Conservation (phyloP, 2,888 invertebrate genomes). For the Drosophila anomelani region DNA sequence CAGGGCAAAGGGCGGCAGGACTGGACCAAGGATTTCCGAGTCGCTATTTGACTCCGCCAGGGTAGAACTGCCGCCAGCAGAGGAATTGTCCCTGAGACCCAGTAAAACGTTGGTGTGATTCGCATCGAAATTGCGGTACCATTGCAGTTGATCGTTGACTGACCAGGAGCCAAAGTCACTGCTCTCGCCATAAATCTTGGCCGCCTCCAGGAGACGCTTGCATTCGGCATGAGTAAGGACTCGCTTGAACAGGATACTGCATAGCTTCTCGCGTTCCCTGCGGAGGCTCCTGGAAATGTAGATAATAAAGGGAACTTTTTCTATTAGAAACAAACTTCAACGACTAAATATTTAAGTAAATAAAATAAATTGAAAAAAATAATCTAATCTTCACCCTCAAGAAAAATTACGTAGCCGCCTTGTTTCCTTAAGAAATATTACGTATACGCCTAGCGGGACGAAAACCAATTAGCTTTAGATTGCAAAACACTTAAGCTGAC, state of each 20-base stretch:
- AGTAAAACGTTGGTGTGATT: constrained; percentile 67
- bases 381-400: neutral
- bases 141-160: constrained; percentile 75
- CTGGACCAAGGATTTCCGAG: constrained; percentile 85
- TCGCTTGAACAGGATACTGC: constrained; percentile 88
- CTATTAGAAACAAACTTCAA: neutral
- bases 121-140: constrained; percentile 76
- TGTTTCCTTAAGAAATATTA: neutral
- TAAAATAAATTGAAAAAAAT: neutral
- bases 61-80: constrained; percentile 35
- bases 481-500: neutral
- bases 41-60: constrained; percentile 46
- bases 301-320: neutral
- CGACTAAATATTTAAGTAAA: neutral
- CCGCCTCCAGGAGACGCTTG: constrained; percentile 86
- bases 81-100: constrained; percentile 62
- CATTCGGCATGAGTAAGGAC: constrained; percentile 87
- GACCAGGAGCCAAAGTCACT: constrained; percentile 84
- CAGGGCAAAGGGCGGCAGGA: constrained; percentile 93
- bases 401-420: neutral
- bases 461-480: neutral
- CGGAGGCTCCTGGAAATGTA: constrained; percentile 88
- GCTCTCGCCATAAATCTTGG: constrained; percentile 83
- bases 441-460: neutral
- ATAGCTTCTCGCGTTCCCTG: constrained; percentile 90